Percentiles rank a stretch among this genome's conserved stretches.
These are phyloP conservation scores for Zygogramma bicolorata DNA, from an alignment of 2,888 invertebrate species.

Conservation along the genomic window DNA sequence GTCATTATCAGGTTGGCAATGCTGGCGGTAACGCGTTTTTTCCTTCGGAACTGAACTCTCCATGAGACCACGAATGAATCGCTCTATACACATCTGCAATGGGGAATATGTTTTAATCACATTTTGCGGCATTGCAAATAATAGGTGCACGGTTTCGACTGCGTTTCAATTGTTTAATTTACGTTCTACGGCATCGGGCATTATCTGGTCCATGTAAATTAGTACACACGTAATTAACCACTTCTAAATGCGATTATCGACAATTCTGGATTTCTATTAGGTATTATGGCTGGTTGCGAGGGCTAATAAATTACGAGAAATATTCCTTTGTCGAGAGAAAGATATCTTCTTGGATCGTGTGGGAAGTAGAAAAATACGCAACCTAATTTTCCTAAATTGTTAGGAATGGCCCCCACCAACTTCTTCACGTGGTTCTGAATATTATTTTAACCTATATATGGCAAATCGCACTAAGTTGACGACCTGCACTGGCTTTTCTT, in stretches of 20 bases:
- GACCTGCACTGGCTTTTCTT: too few species aligned
- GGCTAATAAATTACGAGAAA: background rate
- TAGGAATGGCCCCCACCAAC: too few species aligned
- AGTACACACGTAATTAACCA: conserved; percentile 9
- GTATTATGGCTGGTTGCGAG: background rate
- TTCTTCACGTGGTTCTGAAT: too few species aligned
- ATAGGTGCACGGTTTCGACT: conserved; percentile 21
- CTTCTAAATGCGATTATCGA: conserved; percentile 21
- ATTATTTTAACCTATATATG: too few species aligned
- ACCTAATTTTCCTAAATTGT: too few species aligned
- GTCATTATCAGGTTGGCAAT: background rate
- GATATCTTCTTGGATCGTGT: too few species aligned
- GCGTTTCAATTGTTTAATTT: conserved; percentile 30
- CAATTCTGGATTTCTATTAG: conserved; percentile 14
- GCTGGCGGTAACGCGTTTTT: background rate
- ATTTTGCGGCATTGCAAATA: conserved; percentile 25
- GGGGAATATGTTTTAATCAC: conserved; percentile 22
- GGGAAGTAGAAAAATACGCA: too few species aligned
- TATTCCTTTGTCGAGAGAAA: background rate
- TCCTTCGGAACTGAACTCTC: background rate
- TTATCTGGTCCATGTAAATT: conserved; percentile 13
- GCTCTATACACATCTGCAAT: background rate
- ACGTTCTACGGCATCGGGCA: conserved; percentile 20
- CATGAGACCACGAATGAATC: background rate
- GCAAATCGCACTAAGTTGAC: too few species aligned